These are phyloP conservation scores for Hippocampus guttulatus DNA, from an alignment of 2,113 vertebrate genomes.

Conservation along the genomic window DNA sequence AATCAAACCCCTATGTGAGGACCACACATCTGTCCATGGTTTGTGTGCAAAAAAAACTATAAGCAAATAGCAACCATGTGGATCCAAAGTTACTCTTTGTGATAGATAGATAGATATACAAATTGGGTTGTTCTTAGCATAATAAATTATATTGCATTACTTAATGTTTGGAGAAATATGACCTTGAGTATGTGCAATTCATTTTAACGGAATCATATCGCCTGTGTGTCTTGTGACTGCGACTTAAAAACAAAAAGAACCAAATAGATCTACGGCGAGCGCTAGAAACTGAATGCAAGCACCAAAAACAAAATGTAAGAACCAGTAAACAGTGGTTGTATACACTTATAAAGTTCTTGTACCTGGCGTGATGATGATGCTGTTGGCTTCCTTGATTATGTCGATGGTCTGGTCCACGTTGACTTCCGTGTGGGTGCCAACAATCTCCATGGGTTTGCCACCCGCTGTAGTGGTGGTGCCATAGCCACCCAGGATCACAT, in stretches of 20 bases:
- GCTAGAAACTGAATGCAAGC: not conserved
- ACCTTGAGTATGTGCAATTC: not conserved
- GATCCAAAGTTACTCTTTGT: conserved; percentile 21
- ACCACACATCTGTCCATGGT: conserved; percentile 56
- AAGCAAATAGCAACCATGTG: conserved; percentile 40
- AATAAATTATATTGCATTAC: too few relatives aligned
- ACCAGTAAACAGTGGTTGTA: not conserved
- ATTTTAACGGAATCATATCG: not conserved
- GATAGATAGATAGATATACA: not conserved
- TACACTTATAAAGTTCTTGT: not conserved
- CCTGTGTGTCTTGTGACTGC: not conserved
- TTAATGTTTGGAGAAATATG: too few relatives aligned
- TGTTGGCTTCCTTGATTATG: conserved; percentile 76
- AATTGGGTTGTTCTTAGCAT: too few relatives aligned
- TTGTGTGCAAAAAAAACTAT: conserved; percentile 14
- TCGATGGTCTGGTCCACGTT: conserved; percentile 77
- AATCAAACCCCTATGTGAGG: conserved; percentile 58
- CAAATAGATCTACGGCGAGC: not conserved
- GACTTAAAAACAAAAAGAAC: not conserved
- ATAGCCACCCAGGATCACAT: conserved; percentile 75
- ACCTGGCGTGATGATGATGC: conserved; percentile 79
- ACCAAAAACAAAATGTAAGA: not conserved
- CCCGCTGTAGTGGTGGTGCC: conserved; percentile 72
- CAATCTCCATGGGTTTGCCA: conserved; percentile 80
- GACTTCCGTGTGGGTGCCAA: conserved; percentile 77